These are phyloP conservation scores for Ctenopoma kingsleyae DNA, from an alignment of 2,797 vertebrate species.

Conservation along the genomic window DNA sequence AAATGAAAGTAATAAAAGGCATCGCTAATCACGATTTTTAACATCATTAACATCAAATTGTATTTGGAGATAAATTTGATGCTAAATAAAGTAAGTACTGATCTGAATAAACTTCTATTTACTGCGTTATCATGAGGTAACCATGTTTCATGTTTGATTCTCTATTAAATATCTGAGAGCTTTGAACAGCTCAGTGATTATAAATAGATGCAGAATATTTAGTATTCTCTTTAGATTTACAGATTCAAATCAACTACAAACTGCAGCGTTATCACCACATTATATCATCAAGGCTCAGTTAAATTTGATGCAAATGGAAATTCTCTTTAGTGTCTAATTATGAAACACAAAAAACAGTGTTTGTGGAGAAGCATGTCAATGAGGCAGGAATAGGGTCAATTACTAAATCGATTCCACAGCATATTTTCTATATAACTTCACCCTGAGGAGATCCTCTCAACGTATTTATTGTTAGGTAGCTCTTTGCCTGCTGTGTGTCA, in stretches of 20 bases:
- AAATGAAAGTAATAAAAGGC: conserved; percentile 56
- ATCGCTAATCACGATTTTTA: conserved; percentile 49
- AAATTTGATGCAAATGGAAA: conserved; percentile 52
- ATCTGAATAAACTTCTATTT: conserved; percentile 41
- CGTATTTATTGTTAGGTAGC: conserved; percentile 45
- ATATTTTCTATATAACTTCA: conserved; percentile 14
- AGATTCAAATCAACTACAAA: conserved; percentile 55
- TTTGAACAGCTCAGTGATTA: conserved; percentile 33
- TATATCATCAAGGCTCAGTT: conserved; percentile 39
- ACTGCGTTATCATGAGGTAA: conserved; percentile 28
- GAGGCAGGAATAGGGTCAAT: conserved; percentile 24
- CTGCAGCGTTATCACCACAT: conserved; percentile 28
- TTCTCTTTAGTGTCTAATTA: conserved; percentile 47
- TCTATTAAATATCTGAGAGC: conserved; percentile 30
- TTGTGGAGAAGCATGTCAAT: conserved; percentile 19
- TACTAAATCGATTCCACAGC: conserved; percentile 21
- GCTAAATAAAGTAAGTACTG: conserved; percentile 46
- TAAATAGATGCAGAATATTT: conserved; percentile 48
- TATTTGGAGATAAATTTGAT: conserved; percentile 45
- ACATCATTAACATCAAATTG: conserved; percentile 49
- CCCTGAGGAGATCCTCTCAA: conserved; percentile 29
- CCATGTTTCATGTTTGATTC: conserved; percentile 42
- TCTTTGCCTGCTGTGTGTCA: conserved; percentile 61
- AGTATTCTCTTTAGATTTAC: conserved; percentile 41
- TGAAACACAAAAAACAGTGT: conserved; percentile 19